Conservation (phyloP, 1,140 invertebrate genomes). For the Sarcophaga bullata region DNA sequence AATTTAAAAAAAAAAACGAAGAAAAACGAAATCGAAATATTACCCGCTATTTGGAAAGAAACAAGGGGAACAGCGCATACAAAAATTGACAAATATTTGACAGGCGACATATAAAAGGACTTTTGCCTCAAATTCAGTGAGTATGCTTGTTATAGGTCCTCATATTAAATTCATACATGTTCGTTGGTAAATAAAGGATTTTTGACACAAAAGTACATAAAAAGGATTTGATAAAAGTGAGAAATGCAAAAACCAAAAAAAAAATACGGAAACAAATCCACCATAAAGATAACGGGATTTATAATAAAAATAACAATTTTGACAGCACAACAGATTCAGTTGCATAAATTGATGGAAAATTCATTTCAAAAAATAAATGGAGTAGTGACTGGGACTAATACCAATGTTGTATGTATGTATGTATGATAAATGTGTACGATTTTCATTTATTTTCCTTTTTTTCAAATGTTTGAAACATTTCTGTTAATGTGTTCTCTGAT, state of each 20-base stretch:
- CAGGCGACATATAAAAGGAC: conserved; percentile 29
- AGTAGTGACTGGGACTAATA: not conserved
- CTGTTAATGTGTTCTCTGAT: not conserved
- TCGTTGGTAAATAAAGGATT: not conserved
- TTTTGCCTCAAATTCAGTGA: not conserved
- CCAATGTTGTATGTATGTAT: too few species aligned
- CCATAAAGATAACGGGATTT: conserved; percentile 21
- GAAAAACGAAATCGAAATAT: not conserved
- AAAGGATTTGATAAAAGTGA: not conserved
- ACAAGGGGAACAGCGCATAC: too few species aligned
- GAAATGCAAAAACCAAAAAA: conserved; percentile 6
- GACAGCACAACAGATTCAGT: not conserved
- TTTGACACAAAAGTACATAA: not conserved
- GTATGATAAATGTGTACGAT: too few species aligned
- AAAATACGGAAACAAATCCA: not conserved
- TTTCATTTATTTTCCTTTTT: too few species aligned
- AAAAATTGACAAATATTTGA: conserved; percentile 37
- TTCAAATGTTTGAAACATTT: conserved; percentile 14
- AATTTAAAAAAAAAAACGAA: not conserved
- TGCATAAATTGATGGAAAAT: not conserved
- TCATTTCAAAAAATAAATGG: not conserved
- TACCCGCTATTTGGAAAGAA: not conserved
- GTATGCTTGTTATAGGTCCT: not conserved
- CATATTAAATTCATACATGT: conserved; percentile 9
- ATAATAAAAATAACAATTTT: conserved; percentile 20